Evolutionary conservation across 2,888 invertebrate genomes (phyloP), one percentile per base, ranked within the genome.

Genomic region (Rhagonycha lutea): DNA sequence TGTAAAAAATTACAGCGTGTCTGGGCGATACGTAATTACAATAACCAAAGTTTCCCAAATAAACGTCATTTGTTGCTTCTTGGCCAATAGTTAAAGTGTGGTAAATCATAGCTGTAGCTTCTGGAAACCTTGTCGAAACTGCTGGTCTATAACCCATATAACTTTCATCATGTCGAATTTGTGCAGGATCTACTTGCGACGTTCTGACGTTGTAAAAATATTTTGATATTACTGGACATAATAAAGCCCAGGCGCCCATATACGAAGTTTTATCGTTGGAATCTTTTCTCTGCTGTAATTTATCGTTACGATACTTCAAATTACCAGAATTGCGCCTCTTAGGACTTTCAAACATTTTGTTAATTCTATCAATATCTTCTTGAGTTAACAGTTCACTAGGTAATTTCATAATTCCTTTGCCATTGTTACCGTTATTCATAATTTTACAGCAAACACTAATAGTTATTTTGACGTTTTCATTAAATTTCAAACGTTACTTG

Each of bases 1-100:
- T 96, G 84, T 92, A 94, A 86, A 96, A 96, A 80, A 96, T 94
- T 67, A 93, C 91, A 10, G 96, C 96, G 87, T 96, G 96, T 79
- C 92, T 91, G 0, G 92, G 89, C 0, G 95, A 94, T 65, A 93
- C 90, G 84, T 89, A 94, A 86, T 89, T 91, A 85, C 93, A 96
- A 85, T 91, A 91, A 71, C 92, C 96, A 82, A 92, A 92, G 78
- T 88, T 86, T 61, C 89, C 89, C 29, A 95, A 88, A 67, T 91
- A 88, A 14, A 93, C 87, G 82, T 92, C 91, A 78, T 91, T 91
- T 1, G 89, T 88, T 0, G 90, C 89, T 0, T 93, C 94, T 81
- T 91, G 92, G 73, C 97, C 97, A 74, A 97, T 91, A 60, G 91
- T 91, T 24, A 95, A 86, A 7, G 91, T 92, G 79, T 93, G 89